Evolutionary conservation across 1,140 invertebrate species (phyloP).

Genomic region (Drosophila grimshawi): DNA sequence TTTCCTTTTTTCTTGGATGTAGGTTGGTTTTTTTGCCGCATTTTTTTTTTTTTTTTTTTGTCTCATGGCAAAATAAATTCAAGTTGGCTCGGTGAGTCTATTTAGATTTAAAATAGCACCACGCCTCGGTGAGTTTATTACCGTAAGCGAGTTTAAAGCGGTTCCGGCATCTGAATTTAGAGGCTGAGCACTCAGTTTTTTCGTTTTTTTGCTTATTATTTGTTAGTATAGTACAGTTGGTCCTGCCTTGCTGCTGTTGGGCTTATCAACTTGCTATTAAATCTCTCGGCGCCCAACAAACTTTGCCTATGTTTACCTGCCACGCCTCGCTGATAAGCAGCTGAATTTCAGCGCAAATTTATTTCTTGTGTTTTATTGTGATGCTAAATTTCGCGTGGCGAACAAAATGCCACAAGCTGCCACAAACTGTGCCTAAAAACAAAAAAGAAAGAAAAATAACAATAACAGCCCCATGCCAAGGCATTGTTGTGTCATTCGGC

Average conservation of each 20-base stretch:
- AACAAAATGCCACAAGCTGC: slow-evolving; percentile 34
- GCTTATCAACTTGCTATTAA: slow-evolving; percentile 79
- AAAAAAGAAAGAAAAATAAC: background rate
- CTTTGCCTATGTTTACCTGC: slow-evolving; percentile 36
- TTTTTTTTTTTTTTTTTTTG: slow-evolving; percentile 17
- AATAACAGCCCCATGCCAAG: background rate
- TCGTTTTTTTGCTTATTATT: background rate
- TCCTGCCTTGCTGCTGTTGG: background rate
- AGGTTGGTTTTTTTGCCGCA: slow-evolving; percentile 8
- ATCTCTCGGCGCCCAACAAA: slow-evolving; percentile 47
- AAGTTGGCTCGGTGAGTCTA: slow-evolving; percentile 70
- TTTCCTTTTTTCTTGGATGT: slow-evolving; percentile 28
- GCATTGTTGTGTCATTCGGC: slow-evolving; percentile 39
- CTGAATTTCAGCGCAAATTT: slow-evolving; percentile 74
- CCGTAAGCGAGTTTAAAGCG: slow-evolving; percentile 69
- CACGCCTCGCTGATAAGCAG: slow-evolving; percentile 70
- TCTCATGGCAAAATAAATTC: slow-evolving; percentile 60
- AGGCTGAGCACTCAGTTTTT: too few species aligned
- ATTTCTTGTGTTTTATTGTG: slow-evolving; percentile 80
- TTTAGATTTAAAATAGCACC: slow-evolving; percentile 76
- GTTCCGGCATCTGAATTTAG: slow-evolving; percentile 12
- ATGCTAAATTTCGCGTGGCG: slow-evolving; percentile 76
- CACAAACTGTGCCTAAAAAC: background rate
- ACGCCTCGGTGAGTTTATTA: slow-evolving; percentile 74
- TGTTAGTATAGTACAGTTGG: background rate